These are phyloP conservation scores for Madoqua kirkii DNA, from an alignment of 2,113 vertebrate genomes.

Conservation along the genomic window DNA sequence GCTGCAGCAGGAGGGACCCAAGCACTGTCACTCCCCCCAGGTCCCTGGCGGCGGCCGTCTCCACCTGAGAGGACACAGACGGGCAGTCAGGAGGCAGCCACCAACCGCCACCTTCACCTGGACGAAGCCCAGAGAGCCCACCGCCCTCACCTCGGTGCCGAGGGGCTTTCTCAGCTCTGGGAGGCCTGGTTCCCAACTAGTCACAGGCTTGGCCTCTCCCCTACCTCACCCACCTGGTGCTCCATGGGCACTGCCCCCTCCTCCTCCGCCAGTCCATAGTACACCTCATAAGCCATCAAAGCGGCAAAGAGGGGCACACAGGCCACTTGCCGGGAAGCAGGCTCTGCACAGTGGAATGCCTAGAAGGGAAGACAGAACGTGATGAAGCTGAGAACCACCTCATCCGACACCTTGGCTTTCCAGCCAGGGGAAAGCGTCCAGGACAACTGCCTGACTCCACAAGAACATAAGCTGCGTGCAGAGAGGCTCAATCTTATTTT, in stretches of 20 bases:
- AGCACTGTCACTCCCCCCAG: conserved; percentile 85
- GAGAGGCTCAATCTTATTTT: neutral
- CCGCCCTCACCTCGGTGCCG: neutral
- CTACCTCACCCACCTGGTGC: conserved; percentile 73
- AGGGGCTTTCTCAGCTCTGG: neutral
- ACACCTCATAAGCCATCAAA: conserved; percentile 75
- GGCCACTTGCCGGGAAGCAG: conserved; percentile 64
- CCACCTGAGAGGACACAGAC: neutral
- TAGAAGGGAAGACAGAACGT: conserved; percentile 10
- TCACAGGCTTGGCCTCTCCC: neutral
- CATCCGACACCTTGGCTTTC: neutral
- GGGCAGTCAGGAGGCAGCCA: neutral
- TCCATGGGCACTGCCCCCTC: conserved; percentile 53
- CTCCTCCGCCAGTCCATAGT: conserved; percentile 64
- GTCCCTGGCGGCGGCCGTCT: conserved; percentile 56
- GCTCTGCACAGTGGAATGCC: conserved; percentile 80
- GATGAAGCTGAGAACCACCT: neutral
- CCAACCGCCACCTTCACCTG: neutral
- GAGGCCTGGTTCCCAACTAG: neutral
- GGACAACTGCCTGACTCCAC: neutral
- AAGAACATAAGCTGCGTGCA: neutral
- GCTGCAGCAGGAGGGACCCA: conserved; percentile 88
- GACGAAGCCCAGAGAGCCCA: neutral
- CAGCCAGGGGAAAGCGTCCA: neutral
- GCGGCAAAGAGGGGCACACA: conserved; percentile 76